A percentile compares a stretch with the other conserved stretches of the same genome.
These are phyloP conservation scores for Asteroscopus sphinx DNA, from an alignment of 2,888 invertebrate species.

Conservation along the genomic window DNA sequence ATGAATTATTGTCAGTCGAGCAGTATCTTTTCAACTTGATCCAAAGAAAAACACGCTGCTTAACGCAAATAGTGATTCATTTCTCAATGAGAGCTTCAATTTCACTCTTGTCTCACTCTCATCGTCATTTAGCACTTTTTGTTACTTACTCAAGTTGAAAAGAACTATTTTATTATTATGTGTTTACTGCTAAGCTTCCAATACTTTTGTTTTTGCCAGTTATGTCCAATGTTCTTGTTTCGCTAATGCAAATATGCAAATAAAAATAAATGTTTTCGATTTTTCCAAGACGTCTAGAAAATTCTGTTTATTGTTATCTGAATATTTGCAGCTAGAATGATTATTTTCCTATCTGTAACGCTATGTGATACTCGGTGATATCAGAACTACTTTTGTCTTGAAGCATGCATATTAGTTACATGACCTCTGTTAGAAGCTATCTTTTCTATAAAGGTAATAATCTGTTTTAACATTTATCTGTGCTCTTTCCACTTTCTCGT, in stretches of 20 bases:
- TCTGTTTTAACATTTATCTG: slow-evolving; percentile 52
- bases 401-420: slow-evolving; percentile 51
- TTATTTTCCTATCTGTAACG: slow-evolving; percentile 27
- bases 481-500: slow-evolving; percentile 33
- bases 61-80: slow-evolving; percentile 52
- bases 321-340: slow-evolving; percentile 53
- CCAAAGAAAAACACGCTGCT: slow-evolving; percentile 64
- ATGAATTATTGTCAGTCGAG: slow-evolving; percentile 80
- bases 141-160: slow-evolving; percentile 79
- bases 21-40: slow-evolving; percentile 82
- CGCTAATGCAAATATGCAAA: slow-evolving; percentile 55
- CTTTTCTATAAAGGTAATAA: slow-evolving; percentile 30
- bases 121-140: slow-evolving; percentile 61
- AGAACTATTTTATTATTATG: slow-evolving; percentile 64
- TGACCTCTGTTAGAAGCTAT: slow-evolving; percentile 35
- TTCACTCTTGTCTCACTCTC: slow-evolving; percentile 58
- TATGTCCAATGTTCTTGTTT: slow-evolving; percentile 40
- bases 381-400: slow-evolving; percentile 36
- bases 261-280: slow-evolving; percentile 29
- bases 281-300: slow-evolving; percentile 8
- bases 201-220: slow-evolving; percentile 53
- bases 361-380: slow-evolving; percentile 31
- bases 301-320: slow-evolving; percentile 37
- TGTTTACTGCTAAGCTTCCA: slow-evolving; percentile 67
- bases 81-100: slow-evolving; percentile 33